Percentiles rank a stretch among this genome's conserved stretches.
Evolutionary conservation across 2,797 vertebrate species (phyloP).

Genomic region (Takifugu rubripes): DNA sequence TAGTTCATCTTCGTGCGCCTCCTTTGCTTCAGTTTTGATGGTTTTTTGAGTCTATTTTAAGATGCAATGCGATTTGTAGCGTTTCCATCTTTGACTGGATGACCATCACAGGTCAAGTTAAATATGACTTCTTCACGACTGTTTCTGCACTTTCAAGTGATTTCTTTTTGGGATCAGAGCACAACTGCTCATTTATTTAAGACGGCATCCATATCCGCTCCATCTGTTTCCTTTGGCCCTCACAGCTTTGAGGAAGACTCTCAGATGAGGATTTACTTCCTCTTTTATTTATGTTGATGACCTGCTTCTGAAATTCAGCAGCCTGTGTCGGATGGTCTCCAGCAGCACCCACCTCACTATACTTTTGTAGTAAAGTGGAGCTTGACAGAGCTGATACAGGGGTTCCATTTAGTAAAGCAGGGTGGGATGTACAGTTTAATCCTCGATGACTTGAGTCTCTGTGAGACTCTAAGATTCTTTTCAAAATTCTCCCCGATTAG

Average conservation of each 20-base stretch:
- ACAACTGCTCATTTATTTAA: neutral
- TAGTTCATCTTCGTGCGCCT: slow-evolving; percentile 38
- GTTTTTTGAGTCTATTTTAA: slow-evolving; percentile 3
- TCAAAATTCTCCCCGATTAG: too few relatives aligned
- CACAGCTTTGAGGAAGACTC: neutral
- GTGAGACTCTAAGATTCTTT: neutral
- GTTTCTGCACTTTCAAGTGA: neutral
- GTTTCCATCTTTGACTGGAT: neutral
- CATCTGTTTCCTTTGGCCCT: slow-evolving; percentile 8
- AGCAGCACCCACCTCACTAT: too few relatives aligned
- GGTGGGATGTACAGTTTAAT: neutral
- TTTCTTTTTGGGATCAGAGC: neutral
- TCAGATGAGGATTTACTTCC: neutral
- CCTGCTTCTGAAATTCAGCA: slow-evolving; percentile 1
- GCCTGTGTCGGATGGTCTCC: neutral
- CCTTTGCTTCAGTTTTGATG: slow-evolving; percentile 8
- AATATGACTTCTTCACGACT: slow-evolving; percentile 1
- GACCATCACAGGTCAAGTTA: slow-evolving; percentile 4
- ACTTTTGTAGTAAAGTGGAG: too few relatives aligned
- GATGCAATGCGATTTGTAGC: too few relatives aligned
- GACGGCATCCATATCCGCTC: neutral
- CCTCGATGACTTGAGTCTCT: neutral
- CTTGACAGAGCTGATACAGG: too few relatives aligned
- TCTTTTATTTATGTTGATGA: slow-evolving; percentile 19
- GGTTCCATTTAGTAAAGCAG: too few relatives aligned